Evolutionary conservation across 2,113 vertebrate species (phyloP).

Genomic region (Lamprotornis superbus): DNA sequence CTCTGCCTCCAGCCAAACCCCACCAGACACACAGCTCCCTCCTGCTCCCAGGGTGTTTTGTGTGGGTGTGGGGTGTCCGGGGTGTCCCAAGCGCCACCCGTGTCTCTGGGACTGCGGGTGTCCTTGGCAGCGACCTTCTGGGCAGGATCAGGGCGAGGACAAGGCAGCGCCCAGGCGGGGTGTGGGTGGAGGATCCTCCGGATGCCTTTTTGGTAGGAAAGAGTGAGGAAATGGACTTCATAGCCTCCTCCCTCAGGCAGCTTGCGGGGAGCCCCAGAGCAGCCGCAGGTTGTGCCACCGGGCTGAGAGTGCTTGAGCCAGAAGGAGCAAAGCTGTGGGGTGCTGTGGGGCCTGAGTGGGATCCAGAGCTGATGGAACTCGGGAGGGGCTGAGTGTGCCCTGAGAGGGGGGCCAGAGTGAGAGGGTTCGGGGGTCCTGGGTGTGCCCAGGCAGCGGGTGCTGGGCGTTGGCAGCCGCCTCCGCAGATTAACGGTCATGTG

Average conservation of each 20-base stretch:
- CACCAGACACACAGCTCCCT: neutral
- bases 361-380: neutral
- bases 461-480: neutral
- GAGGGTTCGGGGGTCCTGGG: neutral
- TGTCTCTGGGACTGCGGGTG: accelerated
- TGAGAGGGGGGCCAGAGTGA: neutral
- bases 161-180: neutral
- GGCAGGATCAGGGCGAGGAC: neutral
- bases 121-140: constrained; percentile 28
- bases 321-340: neutral
- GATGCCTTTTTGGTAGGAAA: neutral
- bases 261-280: accelerated
- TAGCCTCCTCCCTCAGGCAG: neutral
- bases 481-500: neutral
- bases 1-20: neutral
- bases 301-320: neutral
- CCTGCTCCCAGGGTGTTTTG: accelerated
- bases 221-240: accelerated
- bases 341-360: too few relatives aligned
- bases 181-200: accelerated
- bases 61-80: neutral
- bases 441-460: neutral
- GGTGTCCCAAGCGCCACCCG: neutral
- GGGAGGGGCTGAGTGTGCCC: too few relatives aligned
- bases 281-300: accelerated